Base-by-base conservation (phyloP, 2,797 vertebrate genomes). In the Lerista edwardsae region DNA sequence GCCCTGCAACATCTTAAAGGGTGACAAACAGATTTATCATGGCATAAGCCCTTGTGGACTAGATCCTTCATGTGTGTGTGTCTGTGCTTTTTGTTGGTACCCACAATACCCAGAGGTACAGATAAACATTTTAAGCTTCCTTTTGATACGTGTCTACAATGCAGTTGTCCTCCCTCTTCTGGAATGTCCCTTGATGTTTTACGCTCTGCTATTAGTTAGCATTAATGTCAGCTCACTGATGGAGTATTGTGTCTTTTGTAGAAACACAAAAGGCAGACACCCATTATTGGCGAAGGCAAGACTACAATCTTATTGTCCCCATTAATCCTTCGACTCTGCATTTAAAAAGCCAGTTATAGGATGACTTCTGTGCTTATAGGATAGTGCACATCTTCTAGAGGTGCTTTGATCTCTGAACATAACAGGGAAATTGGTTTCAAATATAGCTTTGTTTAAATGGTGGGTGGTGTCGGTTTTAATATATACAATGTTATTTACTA, bases 381-480 rank as follows among this genome's bases (percentile, higher is more conserved):
- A 72, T 27, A 47, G 31, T 23, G 71, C 75, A 68, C 57, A 29
- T 15, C 71, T 82, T 62, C 84, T 88, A 15, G 3, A 79, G 84
- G 79, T 88, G 79, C 80, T 83, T 90, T 92, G 82, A 76, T 72
- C 65, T 71, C 34, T 79, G 88, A 90, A 86, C 17, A 59, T 88
- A 85, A 88, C 73, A 47, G 47, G 78, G 67, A 19, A 25, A 1
- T 67, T 85, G 83, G 83, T 83, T 84, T 81, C 41, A 67, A 36
- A 74, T 62, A 67, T 39, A 75, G 79, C 59, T 47, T 78, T 87
- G 39, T 87, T 91, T 78, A 27, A 76, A 34, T 41, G 12, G 44
- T 88, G 82, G 72, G 51, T 85, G 86, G 85, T 62, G 9, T 59
- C 31, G 31, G 31, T 19, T 71, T 87, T 47, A 0, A 1, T 83